Base-by-base conservation (phyloP, 2,113 vertebrate genomes). In the Canis aureus region DNA sequence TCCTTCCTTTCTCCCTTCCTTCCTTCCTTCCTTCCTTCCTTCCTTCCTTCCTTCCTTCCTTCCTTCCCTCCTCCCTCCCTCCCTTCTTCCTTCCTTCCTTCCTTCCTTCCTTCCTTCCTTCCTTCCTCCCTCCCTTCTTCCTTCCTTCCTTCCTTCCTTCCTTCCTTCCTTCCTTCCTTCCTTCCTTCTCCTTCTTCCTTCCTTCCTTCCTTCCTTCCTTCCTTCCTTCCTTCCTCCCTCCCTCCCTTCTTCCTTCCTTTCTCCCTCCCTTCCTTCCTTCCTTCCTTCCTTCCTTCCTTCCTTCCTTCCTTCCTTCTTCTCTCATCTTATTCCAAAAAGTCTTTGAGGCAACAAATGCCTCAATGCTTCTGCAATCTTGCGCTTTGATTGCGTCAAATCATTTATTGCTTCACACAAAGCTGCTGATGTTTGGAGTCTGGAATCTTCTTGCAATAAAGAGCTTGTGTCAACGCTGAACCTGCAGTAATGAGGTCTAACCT, bases 401-500 rank as follows among this genome's bases (percentile, higher is more conserved):
- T n/a, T 25, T n/a, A 35, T 60, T 64, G 38, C 13, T 76, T 91
- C 73, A 38, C 53, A 19, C 27, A 20, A 89, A 69, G 57, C 11
- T 38, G 29, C 66, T 83, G 51, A 11, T 64, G 35, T 67, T 81
- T 97, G 35, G 29, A 73, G 57, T 92, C 27, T 19, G 67, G 81
- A 87, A 38, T 95, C 35, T 49, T 88, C 62, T 60, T 57, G 9
- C 17, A 25, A 78, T 60, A 64, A 95, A 93, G 73, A 91, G 11
- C 90, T 29, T 35, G 57, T 11, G 32, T 51, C 62, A 67, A 27
- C 73, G 43, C 27, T n/a, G 32, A 92, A 67, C 29, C 55, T 94
- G 51, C 11, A 66, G 29, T 59, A 67, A 94, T 71, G 74, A 95
- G 23, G 8, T 89, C 55, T 89, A 49, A 92, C 49, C 83, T 76